Conservation (phyloP, 2,888 invertebrate species). For the Teinopalpus imperialis region DNA sequence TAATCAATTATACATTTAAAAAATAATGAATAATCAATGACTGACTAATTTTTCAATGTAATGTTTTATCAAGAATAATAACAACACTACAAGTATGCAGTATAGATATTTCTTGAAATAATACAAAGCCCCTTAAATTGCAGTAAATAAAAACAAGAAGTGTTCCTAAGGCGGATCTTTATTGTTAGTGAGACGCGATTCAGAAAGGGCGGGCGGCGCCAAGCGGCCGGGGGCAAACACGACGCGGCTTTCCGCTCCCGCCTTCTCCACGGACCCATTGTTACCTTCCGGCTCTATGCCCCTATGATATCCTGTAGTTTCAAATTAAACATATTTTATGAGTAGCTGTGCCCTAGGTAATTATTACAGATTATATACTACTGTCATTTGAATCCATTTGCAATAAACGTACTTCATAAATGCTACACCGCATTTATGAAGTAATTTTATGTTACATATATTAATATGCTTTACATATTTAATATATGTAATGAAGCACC, state of each 20-base stretch:
- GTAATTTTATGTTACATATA: no score
- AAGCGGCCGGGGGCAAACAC: slow-evolving; percentile 61
- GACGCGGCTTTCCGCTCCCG: slow-evolving; percentile 51
- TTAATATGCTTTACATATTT: no score
- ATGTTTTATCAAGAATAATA: no score
- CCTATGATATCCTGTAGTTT: slow-evolving; percentile 43
- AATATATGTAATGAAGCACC: no score
- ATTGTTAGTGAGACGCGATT: slow-evolving; percentile 44
- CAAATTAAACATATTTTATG: slow-evolving; percentile 22
- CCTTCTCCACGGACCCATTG: slow-evolving; percentile 69
- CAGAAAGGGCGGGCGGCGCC: slow-evolving; percentile 53
- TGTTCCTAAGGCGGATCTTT: slow-evolving; percentile 40
- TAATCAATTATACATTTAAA: no score
- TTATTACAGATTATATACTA: slow-evolving; percentile 12
- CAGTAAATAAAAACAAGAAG: slow-evolving; percentile 33
- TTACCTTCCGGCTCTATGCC: slow-evolving; percentile 47
- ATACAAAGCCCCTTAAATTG: slow-evolving; percentile 3
- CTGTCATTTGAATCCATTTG: slow-evolving; percentile 6
- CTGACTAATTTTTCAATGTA: no score
- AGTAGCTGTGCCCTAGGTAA: neutral
- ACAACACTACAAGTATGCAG: no score
- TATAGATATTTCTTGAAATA: slow-evolving; percentile 4
- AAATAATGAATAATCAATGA: no score
- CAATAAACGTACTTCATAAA: neutral
- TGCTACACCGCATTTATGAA: no score